Conservation (phyloP, 1,140 invertebrate species). For the Drosophila busckii region DNA sequence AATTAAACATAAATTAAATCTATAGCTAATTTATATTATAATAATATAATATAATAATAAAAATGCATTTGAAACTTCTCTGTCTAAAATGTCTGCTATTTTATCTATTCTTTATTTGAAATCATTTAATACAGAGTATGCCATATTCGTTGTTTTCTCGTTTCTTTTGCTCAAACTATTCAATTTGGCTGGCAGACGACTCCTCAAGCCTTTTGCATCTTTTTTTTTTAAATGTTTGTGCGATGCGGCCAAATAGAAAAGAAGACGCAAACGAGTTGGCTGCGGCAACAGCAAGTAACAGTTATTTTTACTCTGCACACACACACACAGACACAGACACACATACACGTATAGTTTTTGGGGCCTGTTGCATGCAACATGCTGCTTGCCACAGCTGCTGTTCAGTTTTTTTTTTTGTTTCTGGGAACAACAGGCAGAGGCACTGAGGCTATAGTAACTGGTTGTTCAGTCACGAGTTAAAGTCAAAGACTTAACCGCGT, state of each 20-base stretch:
- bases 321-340: constrained; percentile 21
- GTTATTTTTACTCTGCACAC: constrained; percentile 60
- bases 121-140: not conserved
- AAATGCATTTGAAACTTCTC: not conserved
- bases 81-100: not conserved
- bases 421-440: constrained; percentile 21
- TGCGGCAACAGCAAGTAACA: constrained; percentile 61
- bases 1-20: too few species aligned
- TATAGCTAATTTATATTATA: too few species aligned
- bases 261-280: constrained; percentile 69
- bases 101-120: not conserved
- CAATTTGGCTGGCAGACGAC: constrained; percentile 19
- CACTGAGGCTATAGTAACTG: constrained; percentile 33
- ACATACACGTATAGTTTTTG: constrained; percentile 33
- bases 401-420: constrained; percentile 48
- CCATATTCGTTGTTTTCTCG: not conserved
- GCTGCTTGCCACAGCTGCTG: constrained; percentile 29
- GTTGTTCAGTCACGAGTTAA: constrained; percentile 65
- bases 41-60: too few species aligned
- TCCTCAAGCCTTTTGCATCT: constrained; percentile 12
- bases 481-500: constrained; percentile 31
- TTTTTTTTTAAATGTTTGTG: too few species aligned
- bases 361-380: constrained; percentile 25
- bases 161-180: constrained; percentile 8
- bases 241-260: constrained; percentile 53